Evolutionary conservation across 2,797 vertebrate species (phyloP).

Genomic region (Scleropages formosus): DNA sequence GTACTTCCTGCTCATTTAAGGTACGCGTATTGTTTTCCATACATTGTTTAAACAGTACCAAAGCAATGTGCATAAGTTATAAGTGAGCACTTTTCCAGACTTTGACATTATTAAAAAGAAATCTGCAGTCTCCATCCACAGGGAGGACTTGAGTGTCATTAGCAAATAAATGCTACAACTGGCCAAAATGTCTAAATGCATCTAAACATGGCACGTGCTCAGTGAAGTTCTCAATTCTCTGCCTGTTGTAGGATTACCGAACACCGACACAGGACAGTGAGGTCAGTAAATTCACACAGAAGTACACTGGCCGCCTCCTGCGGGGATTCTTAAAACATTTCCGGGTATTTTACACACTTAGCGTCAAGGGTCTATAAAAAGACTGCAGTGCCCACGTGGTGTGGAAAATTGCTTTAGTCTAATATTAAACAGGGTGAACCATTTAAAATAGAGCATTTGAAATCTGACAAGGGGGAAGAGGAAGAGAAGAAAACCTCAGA

Average conservation of each 20-base stretch:
- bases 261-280: constrained; percentile 54
- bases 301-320: constrained; percentile 58
- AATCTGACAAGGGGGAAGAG: background rate
- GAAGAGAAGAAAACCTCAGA: constrained; percentile 54
- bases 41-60: constrained; percentile 73
- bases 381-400: constrained; percentile 31
- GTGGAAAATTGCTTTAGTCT: constrained; percentile 53
- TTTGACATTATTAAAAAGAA: constrained; percentile 55
- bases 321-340: background rate
- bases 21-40: constrained; percentile 69
- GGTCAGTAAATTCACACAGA: background rate
- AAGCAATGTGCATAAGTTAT: constrained; percentile 77
- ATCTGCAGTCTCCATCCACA: constrained; percentile 51
- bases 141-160: constrained; percentile 52
- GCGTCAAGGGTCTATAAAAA: constrained; percentile 70
- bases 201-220: constrained; percentile 55
- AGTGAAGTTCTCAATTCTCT: constrained; percentile 34
- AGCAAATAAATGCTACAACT: constrained; percentile 72
- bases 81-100: constrained; percentile 56
- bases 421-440: constrained; percentile 68
- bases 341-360: constrained; percentile 37
- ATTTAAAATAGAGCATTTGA: constrained; percentile 51
- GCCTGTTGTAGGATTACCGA: constrained; percentile 47
- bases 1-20: constrained; percentile 61
- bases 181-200: constrained; percentile 49